Evolutionary conservation across 2,888 invertebrate genomes (phyloP).

Genomic region (Caenorhabditis drosophilae): DNA sequence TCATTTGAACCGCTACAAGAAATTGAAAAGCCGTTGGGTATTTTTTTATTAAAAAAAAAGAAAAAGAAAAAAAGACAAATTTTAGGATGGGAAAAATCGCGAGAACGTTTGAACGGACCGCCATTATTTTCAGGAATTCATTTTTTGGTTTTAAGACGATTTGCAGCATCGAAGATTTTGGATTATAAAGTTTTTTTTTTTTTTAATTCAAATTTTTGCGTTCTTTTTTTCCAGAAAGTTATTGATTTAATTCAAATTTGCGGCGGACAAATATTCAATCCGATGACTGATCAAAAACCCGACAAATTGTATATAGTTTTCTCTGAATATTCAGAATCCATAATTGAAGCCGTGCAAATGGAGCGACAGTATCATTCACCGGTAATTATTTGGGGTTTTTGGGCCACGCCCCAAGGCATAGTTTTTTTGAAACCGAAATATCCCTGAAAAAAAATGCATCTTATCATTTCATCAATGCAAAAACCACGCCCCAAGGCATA

Average conservation of each 20-base stretch:
- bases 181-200: slow-evolving; percentile 20
- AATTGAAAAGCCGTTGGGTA: too few species aligned
- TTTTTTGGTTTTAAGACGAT: slow-evolving; percentile 27
- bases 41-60: too few species aligned
- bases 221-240: slow-evolving; percentile 22
- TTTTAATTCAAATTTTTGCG: neutral
- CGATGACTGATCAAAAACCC: slow-evolving; percentile 13
- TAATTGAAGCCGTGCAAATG: slow-evolving; percentile 13
- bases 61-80: too few species aligned
- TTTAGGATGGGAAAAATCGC: slow-evolving; percentile 16
- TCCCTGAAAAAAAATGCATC: neutral
- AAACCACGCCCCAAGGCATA: too few species aligned
- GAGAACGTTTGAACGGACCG: slow-evolving; percentile 6
- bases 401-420: too few species aligned
- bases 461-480: too few species aligned
- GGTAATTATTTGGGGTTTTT: slow-evolving; percentile 2
- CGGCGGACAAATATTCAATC: slow-evolving; percentile 24
- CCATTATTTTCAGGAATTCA: slow-evolving; percentile 17
- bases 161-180: slow-evolving; percentile 15
- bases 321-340: slow-evolving; percentile 24
- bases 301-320: slow-evolving; percentile 29
- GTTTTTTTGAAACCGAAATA: neutral
- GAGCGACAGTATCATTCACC: slow-evolving; percentile 16
- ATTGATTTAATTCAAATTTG: slow-evolving; percentile 31
- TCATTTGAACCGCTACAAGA: too few species aligned